Conservation (phyloP, 2,113 vertebrate genomes). For the Thalassarche chlororhynchos region DNA sequence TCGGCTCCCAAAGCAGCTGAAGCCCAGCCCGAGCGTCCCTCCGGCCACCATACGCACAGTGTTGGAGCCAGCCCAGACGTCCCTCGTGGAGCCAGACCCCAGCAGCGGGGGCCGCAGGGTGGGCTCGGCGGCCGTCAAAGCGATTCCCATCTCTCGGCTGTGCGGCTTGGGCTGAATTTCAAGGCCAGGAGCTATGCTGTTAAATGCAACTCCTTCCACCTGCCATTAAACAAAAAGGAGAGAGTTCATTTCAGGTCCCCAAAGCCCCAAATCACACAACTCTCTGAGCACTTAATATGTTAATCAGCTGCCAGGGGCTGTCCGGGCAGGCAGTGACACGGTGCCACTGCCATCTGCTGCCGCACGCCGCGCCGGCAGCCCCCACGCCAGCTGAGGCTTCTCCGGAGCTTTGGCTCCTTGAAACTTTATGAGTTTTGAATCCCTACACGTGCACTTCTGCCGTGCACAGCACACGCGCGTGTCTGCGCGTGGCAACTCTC, state of each 20-base stretch:
- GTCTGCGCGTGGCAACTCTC: neutral
- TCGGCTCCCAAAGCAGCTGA: neutral
- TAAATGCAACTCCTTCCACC: neutral
- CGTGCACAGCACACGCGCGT: accelerated
- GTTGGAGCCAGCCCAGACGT: neutral
- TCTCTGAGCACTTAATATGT: neutral
- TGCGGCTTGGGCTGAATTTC: neutral
- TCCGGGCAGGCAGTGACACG: neutral
- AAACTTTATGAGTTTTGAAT: neutral
- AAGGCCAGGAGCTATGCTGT: neutral
- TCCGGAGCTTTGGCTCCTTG: neutral
- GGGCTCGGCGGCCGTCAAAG: accelerated
- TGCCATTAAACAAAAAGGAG: neutral
- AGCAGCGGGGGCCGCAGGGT: accelerated
- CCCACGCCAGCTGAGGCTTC: neutral
- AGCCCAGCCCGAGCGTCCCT: neutral
- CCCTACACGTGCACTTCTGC: accelerated
- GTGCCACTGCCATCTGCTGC: slow-evolving; percentile 65
- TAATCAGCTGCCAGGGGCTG: neutral
- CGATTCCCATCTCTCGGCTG: neutral
- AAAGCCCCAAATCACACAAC: neutral
- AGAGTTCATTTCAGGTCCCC: neutral
- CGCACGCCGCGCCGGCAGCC: neutral
- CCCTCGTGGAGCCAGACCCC: neutral
- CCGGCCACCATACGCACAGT: too few species aligned